Conservation (phyloP, 1,140 invertebrate species). For the Trachymyrmex septentrionalis region DNA sequence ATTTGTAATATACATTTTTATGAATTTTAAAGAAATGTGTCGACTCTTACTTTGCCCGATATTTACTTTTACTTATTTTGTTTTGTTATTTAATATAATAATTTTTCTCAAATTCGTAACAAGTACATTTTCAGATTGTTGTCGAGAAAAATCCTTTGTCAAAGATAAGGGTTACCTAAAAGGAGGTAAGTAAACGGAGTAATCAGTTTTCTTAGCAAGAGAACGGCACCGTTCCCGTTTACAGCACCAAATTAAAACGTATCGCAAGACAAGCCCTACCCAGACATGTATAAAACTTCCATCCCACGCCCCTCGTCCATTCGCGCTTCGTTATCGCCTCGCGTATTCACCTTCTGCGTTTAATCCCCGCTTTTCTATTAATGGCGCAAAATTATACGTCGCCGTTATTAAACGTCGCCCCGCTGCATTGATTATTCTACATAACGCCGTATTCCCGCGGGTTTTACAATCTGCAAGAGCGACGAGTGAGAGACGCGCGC, state of each 20-base stretch:
- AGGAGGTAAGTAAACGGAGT: no score
- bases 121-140: no score
- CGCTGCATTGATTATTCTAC: slow-evolving; percentile 17
- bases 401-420: background rate
- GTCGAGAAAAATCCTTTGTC: no score
- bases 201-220: no score
- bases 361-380: slow-evolving; percentile 26
- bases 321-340: background rate
- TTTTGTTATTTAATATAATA: no score
- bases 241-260: background rate
- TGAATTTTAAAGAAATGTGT: no score
- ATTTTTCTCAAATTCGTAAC: no score
- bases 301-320: background rate
- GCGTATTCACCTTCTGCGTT: background rate
- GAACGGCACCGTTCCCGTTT: no score
- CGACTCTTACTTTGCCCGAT: no score
- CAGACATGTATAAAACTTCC: background rate
- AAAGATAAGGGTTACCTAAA: no score
- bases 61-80: no score
- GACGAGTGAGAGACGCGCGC: background rate
- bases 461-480: background rate
- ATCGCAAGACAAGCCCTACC: background rate
- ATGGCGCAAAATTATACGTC: slow-evolving; percentile 36
- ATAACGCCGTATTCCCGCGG: background rate
- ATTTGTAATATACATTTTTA: no score